Evolutionary conservation across 2,888 invertebrate genomes (phyloP), one percentile per base, ranked within the genome.

Genomic region (Drosophila tripunctata): DNA sequence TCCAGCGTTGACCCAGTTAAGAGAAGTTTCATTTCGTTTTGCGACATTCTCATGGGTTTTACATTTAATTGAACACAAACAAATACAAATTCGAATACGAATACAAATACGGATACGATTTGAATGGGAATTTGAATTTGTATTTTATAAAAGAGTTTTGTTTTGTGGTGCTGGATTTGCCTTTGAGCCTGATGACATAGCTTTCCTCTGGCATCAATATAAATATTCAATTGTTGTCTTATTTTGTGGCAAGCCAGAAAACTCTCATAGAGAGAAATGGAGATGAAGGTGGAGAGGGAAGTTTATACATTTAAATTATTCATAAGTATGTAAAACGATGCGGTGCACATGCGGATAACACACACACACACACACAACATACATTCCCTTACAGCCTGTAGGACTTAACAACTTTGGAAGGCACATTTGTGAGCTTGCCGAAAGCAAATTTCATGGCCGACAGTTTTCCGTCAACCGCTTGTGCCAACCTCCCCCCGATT

Each of bases 311-410:
- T 69, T 77, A 64, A 78, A 82, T 77, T 82, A 82, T 77, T 77
- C 83, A 77, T 82, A 82, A 75, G 79, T 70, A 63, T 77, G 75
- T 62, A 82, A 77, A 82, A 40, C 75, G 75, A 43, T 69, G 77
- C 61, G 74, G 65, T 52, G 51, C 57, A 62, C 64, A 65, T 81
- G 68, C 51, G 60, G 43, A 45, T 36, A 47, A 47, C 15, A 40
- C 17, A 54, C 48, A 31, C 35, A 56, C 22, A 33, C 33, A 3
- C 31, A 48, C 38, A 44, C 48, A 43, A 30, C 31, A 24, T 41
- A 47, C 47, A 35, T 19, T 19, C 30, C 12, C 35, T n/a, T n/a
- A 47, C 35, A 54, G 17, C 24, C 7, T 41, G n/a, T 24, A 41
- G 36, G 47, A 57, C 51, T 44, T 41, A 27, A 22, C 54, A 56